Conservation (phyloP, 2,888 invertebrate species). For the Steinernema carpocapsae region DNA sequence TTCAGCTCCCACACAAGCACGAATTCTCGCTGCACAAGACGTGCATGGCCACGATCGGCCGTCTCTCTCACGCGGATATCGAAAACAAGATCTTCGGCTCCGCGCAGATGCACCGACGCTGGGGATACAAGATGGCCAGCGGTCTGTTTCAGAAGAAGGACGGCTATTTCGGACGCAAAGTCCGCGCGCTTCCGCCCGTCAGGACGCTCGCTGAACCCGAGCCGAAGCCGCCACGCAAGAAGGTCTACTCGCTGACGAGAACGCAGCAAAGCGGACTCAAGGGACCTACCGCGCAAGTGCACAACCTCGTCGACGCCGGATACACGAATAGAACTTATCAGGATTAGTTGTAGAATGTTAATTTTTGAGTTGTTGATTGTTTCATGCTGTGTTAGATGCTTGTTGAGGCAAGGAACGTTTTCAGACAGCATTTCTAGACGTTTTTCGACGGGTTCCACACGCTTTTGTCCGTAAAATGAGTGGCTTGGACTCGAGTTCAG, state of each 20-base stretch:
- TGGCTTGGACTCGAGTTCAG: too few species aligned
- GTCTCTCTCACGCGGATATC: conserved; percentile 64
- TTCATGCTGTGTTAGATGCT: neutral
- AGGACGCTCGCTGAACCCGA: conserved; percentile 58
- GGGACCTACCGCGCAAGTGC: conserved; percentile 55
- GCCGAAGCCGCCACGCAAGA: conserved; percentile 50
- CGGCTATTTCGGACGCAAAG: conserved; percentile 65
- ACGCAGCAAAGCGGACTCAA: conserved; percentile 55
- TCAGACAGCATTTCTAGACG: too few species aligned
- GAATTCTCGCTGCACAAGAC: conserved; percentile 64
- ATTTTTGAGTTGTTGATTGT: conserved; percentile 4
- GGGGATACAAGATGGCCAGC: conserved; percentile 67
- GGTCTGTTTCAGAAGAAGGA: conserved; percentile 67
- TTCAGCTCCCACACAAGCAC: conserved; percentile 65
- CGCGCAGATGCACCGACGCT: conserved; percentile 67
- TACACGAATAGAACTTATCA: conserved; percentile 47
- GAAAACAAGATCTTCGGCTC: conserved; percentile 63
- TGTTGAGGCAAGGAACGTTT: neutral
- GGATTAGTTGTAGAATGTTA: neutral
- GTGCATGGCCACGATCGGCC: conserved; percentile 68
- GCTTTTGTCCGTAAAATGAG: too few species aligned
- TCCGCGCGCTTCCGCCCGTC: conserved; percentile 65
- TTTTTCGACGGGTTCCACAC: too few species aligned
- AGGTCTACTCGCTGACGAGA: conserved; percentile 60
- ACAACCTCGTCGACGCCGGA: conserved; percentile 57